These are phyloP conservation scores for Habrosyne pyritoides DNA, from an alignment of 2,888 invertebrate species.

Conservation along the genomic window DNA sequence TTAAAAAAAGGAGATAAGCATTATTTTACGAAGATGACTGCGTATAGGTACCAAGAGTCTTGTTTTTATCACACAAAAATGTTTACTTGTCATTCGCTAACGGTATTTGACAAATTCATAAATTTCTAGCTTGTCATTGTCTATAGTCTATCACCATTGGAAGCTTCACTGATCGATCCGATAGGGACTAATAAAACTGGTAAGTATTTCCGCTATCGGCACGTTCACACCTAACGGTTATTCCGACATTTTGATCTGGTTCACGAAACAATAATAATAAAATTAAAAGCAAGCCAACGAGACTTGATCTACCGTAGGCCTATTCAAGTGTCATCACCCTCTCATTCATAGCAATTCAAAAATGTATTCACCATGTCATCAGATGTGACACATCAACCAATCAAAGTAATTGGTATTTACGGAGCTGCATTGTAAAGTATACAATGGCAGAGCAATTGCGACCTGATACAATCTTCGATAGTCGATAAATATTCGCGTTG, in stretches of 20 bases:
- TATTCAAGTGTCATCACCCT: constrained; percentile 53
- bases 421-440: constrained; percentile 33
- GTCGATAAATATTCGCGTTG: constrained; percentile 25
- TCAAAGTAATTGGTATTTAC: constrained; percentile 38
- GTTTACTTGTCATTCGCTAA: not conserved
- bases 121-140: not conserved
- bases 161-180: constrained; percentile 24
- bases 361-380: constrained; percentile 15
- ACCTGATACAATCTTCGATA: constrained; percentile 18
- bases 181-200: constrained; percentile 49
- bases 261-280: constrained; percentile 78
- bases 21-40: too few species aligned
- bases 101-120: not conserved
- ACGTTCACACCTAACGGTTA: constrained; percentile 74
- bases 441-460: constrained; percentile 36
- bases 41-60: too few species aligned
- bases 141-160: not conserved
- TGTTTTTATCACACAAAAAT: too few species aligned
- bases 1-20: too few species aligned
- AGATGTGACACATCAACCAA: constrained; percentile 30
- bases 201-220: constrained; percentile 65
- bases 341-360: constrained; percentile 18
- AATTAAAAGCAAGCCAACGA: constrained; percentile 60
- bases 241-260: constrained; percentile 72
- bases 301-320: constrained; percentile 56